Conservation (phyloP, 2,797 vertebrate species). For the Urosaurus nigricauda region DNA sequence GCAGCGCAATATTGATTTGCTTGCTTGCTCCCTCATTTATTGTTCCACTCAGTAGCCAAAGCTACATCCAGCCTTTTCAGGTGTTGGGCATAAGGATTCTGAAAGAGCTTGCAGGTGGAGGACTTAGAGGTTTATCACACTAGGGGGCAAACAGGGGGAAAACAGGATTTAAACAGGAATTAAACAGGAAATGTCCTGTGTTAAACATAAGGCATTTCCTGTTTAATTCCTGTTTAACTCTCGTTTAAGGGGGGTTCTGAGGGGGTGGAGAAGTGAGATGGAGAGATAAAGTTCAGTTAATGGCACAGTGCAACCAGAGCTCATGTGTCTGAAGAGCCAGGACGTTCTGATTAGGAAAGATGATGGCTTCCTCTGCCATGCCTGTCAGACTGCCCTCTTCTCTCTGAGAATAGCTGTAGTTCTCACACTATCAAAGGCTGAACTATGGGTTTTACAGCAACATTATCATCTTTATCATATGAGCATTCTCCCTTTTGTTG, state of each 20-base stretch:
- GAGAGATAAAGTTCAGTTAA: neutral
- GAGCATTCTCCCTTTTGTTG: too few relatives aligned
- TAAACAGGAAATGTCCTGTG: too few relatives aligned
- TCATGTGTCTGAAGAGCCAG: neutral
- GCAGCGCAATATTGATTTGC: too few relatives aligned
- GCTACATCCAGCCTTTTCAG: neutral
- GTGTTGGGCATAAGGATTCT: neutral
- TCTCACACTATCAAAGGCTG: neutral
- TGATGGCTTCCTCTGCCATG: neutral
- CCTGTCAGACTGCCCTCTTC: neutral
- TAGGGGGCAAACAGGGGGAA: too few relatives aligned
- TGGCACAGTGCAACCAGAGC: neutral
- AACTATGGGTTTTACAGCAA: too few relatives aligned
- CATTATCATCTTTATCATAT: too few relatives aligned
- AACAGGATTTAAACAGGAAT: too few relatives aligned
- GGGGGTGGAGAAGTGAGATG: neutral
- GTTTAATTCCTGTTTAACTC: too few relatives aligned
- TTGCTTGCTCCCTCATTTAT: too few relatives aligned
- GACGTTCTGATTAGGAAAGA: neutral
- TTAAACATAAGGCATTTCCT: too few relatives aligned
- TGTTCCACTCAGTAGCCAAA: neutral
- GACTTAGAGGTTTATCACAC: too few relatives aligned
- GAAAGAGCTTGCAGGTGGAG: neutral
- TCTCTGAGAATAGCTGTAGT: neutral
- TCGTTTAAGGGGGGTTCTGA: too few relatives aligned